Base-by-base conservation (phyloP, 1,140 invertebrate species). In the Drosophila repletoides region DNA sequence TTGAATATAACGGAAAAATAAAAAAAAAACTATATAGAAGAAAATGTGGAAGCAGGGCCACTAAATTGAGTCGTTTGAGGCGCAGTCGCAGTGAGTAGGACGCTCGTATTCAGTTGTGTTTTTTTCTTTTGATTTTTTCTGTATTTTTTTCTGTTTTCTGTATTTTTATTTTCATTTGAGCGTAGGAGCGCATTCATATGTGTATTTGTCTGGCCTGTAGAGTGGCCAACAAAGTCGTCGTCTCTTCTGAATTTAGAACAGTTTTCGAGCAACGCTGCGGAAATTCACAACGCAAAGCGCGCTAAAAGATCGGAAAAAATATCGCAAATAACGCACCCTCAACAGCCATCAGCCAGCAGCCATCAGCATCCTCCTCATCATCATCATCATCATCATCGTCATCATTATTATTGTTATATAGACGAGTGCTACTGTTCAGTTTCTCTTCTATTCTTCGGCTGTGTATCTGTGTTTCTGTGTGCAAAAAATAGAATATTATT, bases 31-130 rank as follows among this genome's bases (percentile, higher is more conserved):
- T 28, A 34, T 21, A 38, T 36, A 10, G 12, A 56, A 17, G 3
- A 52, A 19, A 58, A 56, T 52, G 43, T 64, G 45, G 36, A 69
- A 56, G 69, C 59, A 58, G 40, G 53, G 52, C 74, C 46, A 77
- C 77, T 84, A 83, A 84, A 83, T 83, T 84, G 77, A 83, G 65
- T 84, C 74, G 77, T 77, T 73, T 38, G 43, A 60, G 55, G 52
- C 61, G 58, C 76, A 41, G 76, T 63, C 75, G 75, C 64, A 58
- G 10, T 68, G 77, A 66, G 79, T 81, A 84, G 77, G 77, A 81
- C 69, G 75, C 58, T 40, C 22, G 53, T 29, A 40, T 40, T 56
- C 29, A 55, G 38, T 56, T 45, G 15, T 21, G 41, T 14, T 12
- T 52, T 7, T 49, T 41, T 45, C 40, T 12, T 36, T 33, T 36